A percentile compares a stretch with the other conserved stretches of the same genome.
Evolutionary conservation across 2,113 vertebrate genomes (phyloP).

Genomic region (Tichodroma muraria): DNA sequence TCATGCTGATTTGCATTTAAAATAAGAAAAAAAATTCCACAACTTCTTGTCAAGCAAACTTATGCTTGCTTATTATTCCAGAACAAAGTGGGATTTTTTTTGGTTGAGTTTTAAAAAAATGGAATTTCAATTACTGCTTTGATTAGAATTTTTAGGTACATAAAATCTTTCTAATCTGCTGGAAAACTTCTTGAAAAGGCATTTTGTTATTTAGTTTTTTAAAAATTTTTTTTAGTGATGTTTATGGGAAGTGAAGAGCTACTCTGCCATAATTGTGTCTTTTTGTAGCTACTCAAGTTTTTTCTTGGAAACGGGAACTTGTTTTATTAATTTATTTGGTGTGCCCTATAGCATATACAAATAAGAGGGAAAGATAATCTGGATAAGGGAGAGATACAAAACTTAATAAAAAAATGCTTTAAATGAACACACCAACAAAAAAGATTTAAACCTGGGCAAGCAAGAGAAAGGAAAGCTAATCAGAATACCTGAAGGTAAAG

Average conservation of each 20-base stretch:
- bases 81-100: background rate
- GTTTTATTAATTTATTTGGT: constrained; percentile 64
- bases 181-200: constrained; percentile 6
- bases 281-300: constrained; percentile 21
- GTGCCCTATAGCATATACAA: constrained; percentile 58
- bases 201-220: background rate
- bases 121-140: background rate
- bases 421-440: background rate
- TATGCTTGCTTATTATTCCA: background rate
- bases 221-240: background rate
- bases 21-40: background rate
- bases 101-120: background rate
- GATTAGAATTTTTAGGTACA: background rate
- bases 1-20: background rate
- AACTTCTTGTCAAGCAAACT: background rate
- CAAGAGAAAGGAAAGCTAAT: background rate
- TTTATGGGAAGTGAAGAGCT: constrained; percentile 39
- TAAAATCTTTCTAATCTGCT: constrained; percentile 19
- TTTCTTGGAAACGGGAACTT: constrained; percentile 61
- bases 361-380: background rate
- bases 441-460: background rate
- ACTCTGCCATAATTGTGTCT: background rate
- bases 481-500: background rate
- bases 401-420: background rate
- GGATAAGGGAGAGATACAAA: background rate